Evolutionary conservation across 1,140 invertebrate genomes (phyloP), one percentile per base, ranked within the genome.

Genomic region (Halesus radiatus): DNA sequence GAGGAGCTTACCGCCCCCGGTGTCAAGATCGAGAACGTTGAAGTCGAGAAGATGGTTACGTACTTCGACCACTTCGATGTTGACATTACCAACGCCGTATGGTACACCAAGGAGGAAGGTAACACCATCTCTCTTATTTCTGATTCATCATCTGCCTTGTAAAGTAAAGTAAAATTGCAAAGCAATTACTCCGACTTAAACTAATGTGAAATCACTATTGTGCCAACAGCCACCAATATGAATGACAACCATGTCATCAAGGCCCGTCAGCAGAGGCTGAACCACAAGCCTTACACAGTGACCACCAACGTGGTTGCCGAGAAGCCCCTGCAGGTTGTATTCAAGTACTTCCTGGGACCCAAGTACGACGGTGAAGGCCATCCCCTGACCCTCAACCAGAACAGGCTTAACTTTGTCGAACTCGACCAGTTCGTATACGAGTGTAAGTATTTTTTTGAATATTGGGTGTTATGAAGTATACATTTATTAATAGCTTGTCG

Each of bases 251-350:
- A 87, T 16, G 85, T 84, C 5, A 87, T 91, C 20, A 79, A 88
- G 26, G 88, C 89, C 6, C 88, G 91, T 72, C 87, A 89, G 78
- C 85, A 87, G 1, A 89, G 91, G 68, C 85, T 94, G 18, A 93
- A 93, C 85, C 92, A 94, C 88, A 91, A 92, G 80, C 89, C 90
- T n/a, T 94, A 93, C 89, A 90, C 88, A 76, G 90, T 93, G 80
- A 89, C 86, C 20, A 87, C 92, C 84, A 87, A 86, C 58, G 85
- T 92, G 10, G 87, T 88, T 32, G 87, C 87, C 56, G 88, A 91
- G 53, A 89, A 89, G 68, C 87, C 85, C 8, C 87, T 86, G 52
- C 89, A 89, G 80, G 90, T 87, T 32, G 85, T 89, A 15, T 87
- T 92, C 8, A 89, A 91, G 23, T 86, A 92, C 15, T 93, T 88